Conservation (phyloP, 1,140 invertebrate genomes). For the Drosophila ercepeae region DNA sequence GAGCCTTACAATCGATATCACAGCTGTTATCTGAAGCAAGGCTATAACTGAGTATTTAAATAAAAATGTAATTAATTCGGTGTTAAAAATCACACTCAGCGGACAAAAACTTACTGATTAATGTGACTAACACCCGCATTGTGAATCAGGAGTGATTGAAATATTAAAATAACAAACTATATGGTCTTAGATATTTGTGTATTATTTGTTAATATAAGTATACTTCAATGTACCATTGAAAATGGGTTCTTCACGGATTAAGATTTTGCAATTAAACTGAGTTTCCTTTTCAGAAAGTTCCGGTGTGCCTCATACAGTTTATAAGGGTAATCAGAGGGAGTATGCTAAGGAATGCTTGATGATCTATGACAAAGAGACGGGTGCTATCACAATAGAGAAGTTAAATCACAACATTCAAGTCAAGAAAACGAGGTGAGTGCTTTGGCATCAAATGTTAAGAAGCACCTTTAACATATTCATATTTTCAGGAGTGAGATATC, state of each 20-base stretch:
- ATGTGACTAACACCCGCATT: background rate
- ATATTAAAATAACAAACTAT: background rate
- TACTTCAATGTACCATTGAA: background rate
- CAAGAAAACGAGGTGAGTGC: slow-evolving; percentile 94
- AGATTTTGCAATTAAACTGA: background rate
- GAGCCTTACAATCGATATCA: background rate
- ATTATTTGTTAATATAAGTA: too few species aligned
- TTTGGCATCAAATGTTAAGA: background rate
- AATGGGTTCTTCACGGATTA: background rate
- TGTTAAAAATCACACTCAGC: too few species aligned
- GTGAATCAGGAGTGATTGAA: background rate
- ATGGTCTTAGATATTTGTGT: too few species aligned
- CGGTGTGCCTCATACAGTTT: slow-evolving; percentile 94
- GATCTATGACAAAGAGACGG: slow-evolving; percentile 95
- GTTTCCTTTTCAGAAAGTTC: slow-evolving; percentile 85
- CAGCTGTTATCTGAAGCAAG: background rate
- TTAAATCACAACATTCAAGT: slow-evolving; percentile 95
- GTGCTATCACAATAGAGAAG: slow-evolving; percentile 96
- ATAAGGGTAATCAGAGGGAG: slow-evolving; percentile 95
- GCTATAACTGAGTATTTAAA: background rate
- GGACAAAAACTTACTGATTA: background rate
- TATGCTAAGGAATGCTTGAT: slow-evolving; percentile 97
- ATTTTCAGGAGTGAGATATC: slow-evolving; percentile 70
- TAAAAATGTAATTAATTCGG: background rate
- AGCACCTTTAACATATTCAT: background rate